Conservation (phyloP, 1,140 invertebrate genomes). For the Procambarus virginalis region DNA sequence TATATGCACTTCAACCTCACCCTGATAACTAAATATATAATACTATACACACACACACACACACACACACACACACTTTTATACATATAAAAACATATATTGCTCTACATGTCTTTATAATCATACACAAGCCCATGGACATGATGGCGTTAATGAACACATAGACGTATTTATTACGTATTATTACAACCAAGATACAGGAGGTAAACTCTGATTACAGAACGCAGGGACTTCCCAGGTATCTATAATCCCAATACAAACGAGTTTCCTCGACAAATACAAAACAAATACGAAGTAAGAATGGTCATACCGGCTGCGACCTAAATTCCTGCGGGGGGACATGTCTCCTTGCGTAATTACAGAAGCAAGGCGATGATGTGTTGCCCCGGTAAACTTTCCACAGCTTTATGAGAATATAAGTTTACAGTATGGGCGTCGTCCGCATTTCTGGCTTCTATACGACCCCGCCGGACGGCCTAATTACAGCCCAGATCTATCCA, state of each 20-base stretch:
- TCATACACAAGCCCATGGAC: too few relatives aligned
- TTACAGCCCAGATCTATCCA: background rate
- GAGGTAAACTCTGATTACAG: background rate
- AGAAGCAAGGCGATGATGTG: background rate
- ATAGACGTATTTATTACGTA: too few relatives aligned
- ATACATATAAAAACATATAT: too few relatives aligned
- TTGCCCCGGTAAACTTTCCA: background rate
- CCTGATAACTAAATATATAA: too few relatives aligned
- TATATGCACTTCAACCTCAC: too few relatives aligned
- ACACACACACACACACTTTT: too few relatives aligned
- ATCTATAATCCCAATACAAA: background rate
- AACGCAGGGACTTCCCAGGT: background rate
- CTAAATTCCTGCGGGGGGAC: background rate
- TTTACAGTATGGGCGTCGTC: background rate
- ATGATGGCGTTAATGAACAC: too few relatives aligned
- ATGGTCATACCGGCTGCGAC: background rate
- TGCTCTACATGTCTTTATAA: too few relatives aligned
- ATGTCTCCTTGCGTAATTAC: background rate
- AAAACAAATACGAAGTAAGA: background rate
- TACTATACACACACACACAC: background rate
- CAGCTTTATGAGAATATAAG: constrained; percentile 5
- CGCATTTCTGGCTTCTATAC: background rate
- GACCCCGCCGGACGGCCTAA: background rate
- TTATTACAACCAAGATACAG: too few relatives aligned
- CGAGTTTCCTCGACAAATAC: background rate